Percentiles rank a stretch among this genome's conserved stretches.
phyloP scores from a whole-genome alignment of 2,888 invertebrate genomes.

The Ethmia dodecea region DNA sequence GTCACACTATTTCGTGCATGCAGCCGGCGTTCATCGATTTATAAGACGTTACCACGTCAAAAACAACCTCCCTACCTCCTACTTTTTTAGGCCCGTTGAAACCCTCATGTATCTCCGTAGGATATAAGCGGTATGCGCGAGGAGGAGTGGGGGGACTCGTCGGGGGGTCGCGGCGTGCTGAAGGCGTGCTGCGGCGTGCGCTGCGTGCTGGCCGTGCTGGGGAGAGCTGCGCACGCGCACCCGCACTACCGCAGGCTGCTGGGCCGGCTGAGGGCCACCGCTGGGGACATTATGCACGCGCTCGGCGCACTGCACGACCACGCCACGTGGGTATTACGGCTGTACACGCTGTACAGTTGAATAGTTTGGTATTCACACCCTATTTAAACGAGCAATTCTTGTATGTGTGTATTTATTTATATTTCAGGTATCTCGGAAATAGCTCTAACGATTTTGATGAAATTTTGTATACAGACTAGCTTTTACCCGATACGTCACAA shows the following conservation, averaged over 20 bases:
- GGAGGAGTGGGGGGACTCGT: slow-evolving; percentile 39
- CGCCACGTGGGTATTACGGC: slow-evolving; percentile 23
- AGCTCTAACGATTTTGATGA: too few relatives aligned
- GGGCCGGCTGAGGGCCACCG: slow-evolving; percentile 21
- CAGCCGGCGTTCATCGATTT: too few relatives aligned
- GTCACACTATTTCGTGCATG: too few relatives aligned
- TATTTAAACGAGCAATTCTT: too few relatives aligned
- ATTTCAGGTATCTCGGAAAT: too few relatives aligned
- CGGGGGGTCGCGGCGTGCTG: slow-evolving; percentile 37
- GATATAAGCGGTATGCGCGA: slow-evolving; percentile 37
- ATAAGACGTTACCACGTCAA: too few relatives aligned
- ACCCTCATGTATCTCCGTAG: slow-evolving; percentile 24
- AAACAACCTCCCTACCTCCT: too few relatives aligned
- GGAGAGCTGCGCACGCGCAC: slow-evolving; percentile 19
- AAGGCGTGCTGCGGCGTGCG: slow-evolving; percentile 21
- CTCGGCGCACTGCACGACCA: slow-evolving; percentile 36
- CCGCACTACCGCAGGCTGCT: slow-evolving; percentile 20
- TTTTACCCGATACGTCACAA: too few relatives aligned
- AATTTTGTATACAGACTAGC: too few relatives aligned
- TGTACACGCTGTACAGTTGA: background rate
- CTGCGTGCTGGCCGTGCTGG: slow-evolving; percentile 24
- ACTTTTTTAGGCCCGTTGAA: too few relatives aligned
- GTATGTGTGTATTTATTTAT: too few relatives aligned
- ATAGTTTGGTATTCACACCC: too few relatives aligned
- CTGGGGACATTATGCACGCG: slow-evolving; percentile 17